Conservation (phyloP, 2,888 invertebrate species). For the Acholoe squamosa region DNA sequence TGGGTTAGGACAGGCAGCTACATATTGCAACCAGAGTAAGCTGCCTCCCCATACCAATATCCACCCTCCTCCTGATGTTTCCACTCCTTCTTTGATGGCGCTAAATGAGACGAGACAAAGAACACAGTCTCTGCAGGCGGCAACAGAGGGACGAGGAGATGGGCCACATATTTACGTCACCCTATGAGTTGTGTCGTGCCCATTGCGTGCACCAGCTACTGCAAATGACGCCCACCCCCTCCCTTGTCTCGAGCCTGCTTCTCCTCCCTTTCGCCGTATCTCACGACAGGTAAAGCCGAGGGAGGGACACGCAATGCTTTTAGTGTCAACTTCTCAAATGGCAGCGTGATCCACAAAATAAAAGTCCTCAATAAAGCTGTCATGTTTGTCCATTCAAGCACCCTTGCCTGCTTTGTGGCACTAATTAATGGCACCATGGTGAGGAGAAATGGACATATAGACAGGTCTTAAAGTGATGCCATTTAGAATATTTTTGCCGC, state of each 20-base stretch:
- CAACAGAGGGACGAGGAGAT: not conserved
- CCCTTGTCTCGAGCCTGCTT: too few species aligned
- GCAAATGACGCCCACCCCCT: not conserved
- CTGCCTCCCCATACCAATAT: not conserved
- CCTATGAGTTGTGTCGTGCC: not conserved
- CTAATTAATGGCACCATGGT: not conserved
- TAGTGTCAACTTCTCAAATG: conserved; percentile 56
- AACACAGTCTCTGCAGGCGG: not conserved
- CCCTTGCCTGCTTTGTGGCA: not conserved
- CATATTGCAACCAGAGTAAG: not conserved
- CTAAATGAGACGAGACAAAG: conserved; percentile 31
- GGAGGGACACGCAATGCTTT: conserved; percentile 42
- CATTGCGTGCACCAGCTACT: not conserved
- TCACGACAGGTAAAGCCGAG: not conserved
- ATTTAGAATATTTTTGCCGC: too few species aligned
- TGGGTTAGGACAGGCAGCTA: not conserved
- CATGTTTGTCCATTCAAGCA: not conserved
- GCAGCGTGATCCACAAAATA: conserved; percentile 3
- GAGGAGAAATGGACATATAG: not conserved
- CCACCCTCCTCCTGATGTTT: not conserved
- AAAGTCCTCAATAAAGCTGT: conserved; percentile 30
- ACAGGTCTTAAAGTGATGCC: not conserved
- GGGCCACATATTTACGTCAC: not conserved
- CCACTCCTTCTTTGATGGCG: conserved; percentile 20
- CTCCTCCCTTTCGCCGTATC: not conserved